A percentile compares a stretch with the other conserved stretches of the same genome.
Evolutionary conservation across 2,888 invertebrate species (phyloP).

Genomic region (Byasa hedistus): DNA sequence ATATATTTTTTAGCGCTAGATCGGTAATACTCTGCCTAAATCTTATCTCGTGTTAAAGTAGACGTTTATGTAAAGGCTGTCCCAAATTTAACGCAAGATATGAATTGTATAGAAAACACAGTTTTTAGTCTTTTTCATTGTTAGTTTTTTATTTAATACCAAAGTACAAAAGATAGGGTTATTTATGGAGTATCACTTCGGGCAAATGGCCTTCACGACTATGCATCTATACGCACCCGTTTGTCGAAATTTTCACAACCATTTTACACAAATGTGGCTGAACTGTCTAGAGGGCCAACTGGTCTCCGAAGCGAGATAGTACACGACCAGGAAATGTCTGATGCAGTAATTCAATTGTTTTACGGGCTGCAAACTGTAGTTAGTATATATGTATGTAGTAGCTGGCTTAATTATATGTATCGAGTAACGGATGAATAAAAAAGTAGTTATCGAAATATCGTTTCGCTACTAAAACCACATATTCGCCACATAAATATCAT

Average conservation of each 20-base stretch:
- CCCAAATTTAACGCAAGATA: background rate
- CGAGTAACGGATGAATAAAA: no score
- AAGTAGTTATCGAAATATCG: no score
- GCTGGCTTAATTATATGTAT: no score
- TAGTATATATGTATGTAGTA: no score
- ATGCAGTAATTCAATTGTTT: no score
- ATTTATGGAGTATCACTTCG: background rate
- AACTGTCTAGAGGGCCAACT: background rate
- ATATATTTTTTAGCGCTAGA: no score
- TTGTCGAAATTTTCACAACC: background rate
- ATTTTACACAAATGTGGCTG: background rate
- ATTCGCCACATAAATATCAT: background rate
- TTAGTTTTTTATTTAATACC: background rate
- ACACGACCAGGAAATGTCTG: background rate
- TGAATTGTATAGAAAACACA: background rate
- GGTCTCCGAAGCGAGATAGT: background rate
- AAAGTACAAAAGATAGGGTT: background rate
- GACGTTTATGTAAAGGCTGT: background rate
- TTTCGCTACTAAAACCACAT: background rate
- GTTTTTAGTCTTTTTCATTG: constrained; percentile 1
- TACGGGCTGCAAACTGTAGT: background rate
- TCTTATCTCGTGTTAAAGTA: no score
- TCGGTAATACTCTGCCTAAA: no score
- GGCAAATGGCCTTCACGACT: background rate
- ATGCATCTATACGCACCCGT: background rate